These are phyloP conservation scores for Pycnomerus fuliginosus DNA, from an alignment of 2,888 invertebrate species.

Conservation along the genomic window DNA sequence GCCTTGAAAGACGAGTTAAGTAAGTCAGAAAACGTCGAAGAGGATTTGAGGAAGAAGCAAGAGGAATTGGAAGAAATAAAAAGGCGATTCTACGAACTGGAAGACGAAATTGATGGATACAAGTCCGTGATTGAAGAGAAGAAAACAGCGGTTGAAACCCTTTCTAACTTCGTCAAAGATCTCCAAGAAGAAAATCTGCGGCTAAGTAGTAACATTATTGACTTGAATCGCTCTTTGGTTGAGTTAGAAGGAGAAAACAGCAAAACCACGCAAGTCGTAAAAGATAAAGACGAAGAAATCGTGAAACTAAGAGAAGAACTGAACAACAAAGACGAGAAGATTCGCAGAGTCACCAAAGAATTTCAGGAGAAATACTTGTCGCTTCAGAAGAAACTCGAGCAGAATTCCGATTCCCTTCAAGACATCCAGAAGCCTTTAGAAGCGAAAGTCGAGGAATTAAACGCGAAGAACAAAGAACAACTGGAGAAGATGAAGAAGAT, in stretches of 20 bases:
- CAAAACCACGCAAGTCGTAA: conserved; percentile 57
- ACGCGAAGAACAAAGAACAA: conserved; percentile 67
- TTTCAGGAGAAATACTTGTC: conserved; percentile 48
- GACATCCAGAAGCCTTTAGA: conserved; percentile 45
- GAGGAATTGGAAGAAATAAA: neutral
- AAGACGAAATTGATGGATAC: conserved; percentile 34
- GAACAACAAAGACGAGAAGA: conserved; percentile 51
- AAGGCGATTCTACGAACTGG: conserved; percentile 34
- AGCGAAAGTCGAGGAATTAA: conserved; percentile 53
- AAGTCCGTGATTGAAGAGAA: conserved; percentile 34
- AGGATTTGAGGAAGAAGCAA: too few relatives aligned
- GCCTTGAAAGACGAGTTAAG: conserved; percentile 13
- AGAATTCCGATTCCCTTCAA: conserved; percentile 43
- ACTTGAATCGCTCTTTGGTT: conserved; percentile 60
- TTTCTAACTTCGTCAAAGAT: conserved; percentile 56
- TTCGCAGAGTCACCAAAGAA: conserved; percentile 44
- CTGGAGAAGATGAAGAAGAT: conserved; percentile 78
- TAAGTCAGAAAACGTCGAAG: too few relatives aligned
- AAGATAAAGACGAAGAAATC: conserved; percentile 56
- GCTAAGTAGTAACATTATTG: conserved; percentile 50
- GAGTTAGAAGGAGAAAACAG: conserved; percentile 58
- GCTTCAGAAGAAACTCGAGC: conserved; percentile 47
- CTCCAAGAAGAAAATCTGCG: conserved; percentile 52
- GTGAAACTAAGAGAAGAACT: conserved; percentile 53
- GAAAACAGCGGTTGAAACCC: conserved; percentile 35